phyloP scores from a whole-genome alignment of 2,888 invertebrate species.

The Lordiphosa fenestrarum region DNA sequence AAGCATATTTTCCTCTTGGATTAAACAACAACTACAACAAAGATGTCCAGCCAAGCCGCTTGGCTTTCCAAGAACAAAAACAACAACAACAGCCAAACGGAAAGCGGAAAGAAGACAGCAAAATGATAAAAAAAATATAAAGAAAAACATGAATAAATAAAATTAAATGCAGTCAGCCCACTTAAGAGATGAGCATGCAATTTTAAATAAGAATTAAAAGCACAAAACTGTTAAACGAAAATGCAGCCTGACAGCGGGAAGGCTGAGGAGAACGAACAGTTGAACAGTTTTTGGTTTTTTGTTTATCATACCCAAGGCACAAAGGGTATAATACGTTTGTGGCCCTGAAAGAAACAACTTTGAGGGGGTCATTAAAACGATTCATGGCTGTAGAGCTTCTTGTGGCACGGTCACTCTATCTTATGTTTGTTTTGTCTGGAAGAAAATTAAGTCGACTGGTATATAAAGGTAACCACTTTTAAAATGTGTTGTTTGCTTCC shows the following conservation, averaged over 20 bases:
- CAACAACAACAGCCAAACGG: conserved; percentile 25
- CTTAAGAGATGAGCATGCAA: conserved; percentile 70
- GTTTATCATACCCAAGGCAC: neutral
- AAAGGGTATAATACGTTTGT: too few relatives aligned
- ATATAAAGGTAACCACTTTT: too few relatives aligned
- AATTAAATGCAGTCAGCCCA: conserved; percentile 63
- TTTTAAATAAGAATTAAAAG: conserved; percentile 68
- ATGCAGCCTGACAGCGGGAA: conserved; percentile 6
- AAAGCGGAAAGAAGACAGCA: conserved; percentile 19
- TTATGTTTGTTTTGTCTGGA: too few relatives aligned
- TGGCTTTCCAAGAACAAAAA: conserved; percentile 39
- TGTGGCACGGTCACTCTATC: too few relatives aligned
- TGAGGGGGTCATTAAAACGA: too few relatives aligned
- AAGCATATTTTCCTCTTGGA: conserved; percentile 44
- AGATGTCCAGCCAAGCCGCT: conserved; percentile 41
- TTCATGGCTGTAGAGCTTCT: too few relatives aligned
- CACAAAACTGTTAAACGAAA: conserved; percentile 38
- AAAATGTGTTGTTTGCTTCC: too few relatives aligned
- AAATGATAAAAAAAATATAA: conserved; percentile 1
- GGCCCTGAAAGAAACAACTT: too few relatives aligned
- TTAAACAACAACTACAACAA: conserved; percentile 14
- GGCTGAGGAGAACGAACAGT: conserved; percentile 2
- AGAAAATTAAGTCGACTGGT: too few relatives aligned
- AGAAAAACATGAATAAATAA: conserved; percentile 59
- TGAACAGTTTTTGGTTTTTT: conserved; percentile 19